Evolutionary conservation across 2,888 invertebrate species (phyloP).

Genomic region (Eupithecia subfuscata): DNA sequence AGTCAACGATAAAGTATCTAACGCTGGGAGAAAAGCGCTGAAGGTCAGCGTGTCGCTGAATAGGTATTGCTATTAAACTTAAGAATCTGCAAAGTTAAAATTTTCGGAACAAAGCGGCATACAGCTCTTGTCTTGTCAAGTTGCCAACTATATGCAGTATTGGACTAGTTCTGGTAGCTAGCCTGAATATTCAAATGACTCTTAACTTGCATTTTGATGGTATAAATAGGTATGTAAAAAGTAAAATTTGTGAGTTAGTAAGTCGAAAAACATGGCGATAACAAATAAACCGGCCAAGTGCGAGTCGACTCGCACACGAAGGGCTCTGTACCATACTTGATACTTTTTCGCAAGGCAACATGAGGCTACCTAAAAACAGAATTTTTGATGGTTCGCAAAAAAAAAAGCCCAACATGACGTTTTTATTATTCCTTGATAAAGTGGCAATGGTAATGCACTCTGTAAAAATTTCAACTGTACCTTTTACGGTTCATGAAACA

Average conservation of each 20-base stretch:
- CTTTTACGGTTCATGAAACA: too few relatives aligned
- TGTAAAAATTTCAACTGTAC: too few relatives aligned
- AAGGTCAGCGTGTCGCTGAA: neutral
- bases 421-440: too few relatives aligned
- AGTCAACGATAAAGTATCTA: neutral
- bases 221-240: neutral
- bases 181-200: neutral
- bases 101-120: neutral
- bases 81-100: neutral
- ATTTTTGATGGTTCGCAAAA: too few relatives aligned
- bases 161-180: neutral
- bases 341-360: too few relatives aligned
- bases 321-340: too few relatives aligned
- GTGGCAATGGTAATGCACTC: too few relatives aligned
- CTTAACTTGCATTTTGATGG: neutral
- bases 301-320: neutral
- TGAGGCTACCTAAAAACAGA: too few relatives aligned
- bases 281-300: neutral
- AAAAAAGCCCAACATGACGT: too few relatives aligned
- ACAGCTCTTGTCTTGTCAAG: neutral
- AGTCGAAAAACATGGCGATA: neutral
- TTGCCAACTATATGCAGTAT: conserved; percentile 2
- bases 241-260: neutral
- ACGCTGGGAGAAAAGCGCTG: neutral
- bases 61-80: neutral